Percentiles rank a stretch among this genome's conserved stretches.
These are phyloP conservation scores for Leptinotarsa lineolata DNA, from an alignment of 1,140 invertebrate genomes.

Conservation along the genomic window DNA sequence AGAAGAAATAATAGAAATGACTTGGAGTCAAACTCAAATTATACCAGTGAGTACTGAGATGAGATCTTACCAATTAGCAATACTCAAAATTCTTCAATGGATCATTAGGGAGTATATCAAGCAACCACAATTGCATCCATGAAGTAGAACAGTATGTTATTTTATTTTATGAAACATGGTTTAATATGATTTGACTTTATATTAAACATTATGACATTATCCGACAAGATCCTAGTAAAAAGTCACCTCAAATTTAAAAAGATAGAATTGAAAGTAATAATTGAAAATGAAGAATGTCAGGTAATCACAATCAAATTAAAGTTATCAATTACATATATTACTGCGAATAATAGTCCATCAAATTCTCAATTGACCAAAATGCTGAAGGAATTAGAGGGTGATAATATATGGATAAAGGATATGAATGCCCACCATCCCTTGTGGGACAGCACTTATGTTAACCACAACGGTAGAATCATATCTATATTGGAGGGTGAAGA, in stretches of 20 bases:
- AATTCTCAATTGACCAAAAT: not conserved
- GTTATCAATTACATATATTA: constrained; percentile 11
- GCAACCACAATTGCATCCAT: constrained; percentile 16
- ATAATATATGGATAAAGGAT: not conserved
- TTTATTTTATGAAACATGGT: constrained; percentile 32
- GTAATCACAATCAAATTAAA: constrained; percentile 13
- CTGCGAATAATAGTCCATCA: constrained; percentile 7
- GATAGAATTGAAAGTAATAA: not conserved
- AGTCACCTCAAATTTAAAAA: constrained; percentile 13
- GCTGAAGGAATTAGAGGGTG: not conserved
- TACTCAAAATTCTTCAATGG: constrained; percentile 23
- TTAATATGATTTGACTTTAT: constrained; percentile 26
- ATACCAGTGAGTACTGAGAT: not conserved
- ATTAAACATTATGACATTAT: constrained; percentile 26
- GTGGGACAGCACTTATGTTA: not conserved
- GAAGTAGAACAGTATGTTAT: constrained; percentile 26
- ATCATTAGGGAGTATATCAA: constrained; percentile 12
- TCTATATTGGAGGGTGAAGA: not conserved
- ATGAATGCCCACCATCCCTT: constrained; percentile 5
- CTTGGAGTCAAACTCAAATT: not conserved
- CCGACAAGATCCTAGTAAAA: constrained; percentile 24
- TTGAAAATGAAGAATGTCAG: constrained; percentile 6
- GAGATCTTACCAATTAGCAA: constrained; percentile 1
- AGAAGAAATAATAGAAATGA: not conserved
- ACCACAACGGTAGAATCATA: constrained; percentile 13